A percentile compares a stretch with the other conserved stretches of the same genome.
These are phyloP conservation scores for Amphipyra tragopoginis DNA, from an alignment of 2,888 invertebrate species.

Conservation along the genomic window DNA sequence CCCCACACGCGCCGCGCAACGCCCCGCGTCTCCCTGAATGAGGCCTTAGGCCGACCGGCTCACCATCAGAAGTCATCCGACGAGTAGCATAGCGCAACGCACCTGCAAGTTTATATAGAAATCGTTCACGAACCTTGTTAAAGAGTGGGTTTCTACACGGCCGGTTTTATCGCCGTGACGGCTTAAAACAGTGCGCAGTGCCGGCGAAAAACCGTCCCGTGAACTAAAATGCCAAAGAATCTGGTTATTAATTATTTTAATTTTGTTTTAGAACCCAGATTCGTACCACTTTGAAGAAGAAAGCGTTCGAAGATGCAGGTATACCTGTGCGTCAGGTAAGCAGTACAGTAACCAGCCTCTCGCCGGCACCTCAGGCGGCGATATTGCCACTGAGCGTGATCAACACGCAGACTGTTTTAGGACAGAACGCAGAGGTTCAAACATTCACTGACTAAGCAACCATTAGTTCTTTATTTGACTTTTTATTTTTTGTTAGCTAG, in stretches of 20 bases:
- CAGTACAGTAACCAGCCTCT: constrained; percentile 83
- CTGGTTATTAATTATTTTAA: neutral
- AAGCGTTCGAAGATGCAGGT: constrained; percentile 96
- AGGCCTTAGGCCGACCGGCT: no score
- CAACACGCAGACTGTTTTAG: constrained; percentile 81
- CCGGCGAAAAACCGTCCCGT: no score
- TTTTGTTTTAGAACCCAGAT: constrained; percentile 94
- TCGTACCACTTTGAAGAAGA: constrained; percentile 95
- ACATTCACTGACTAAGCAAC: constrained; percentile 80
- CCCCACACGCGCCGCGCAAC: no score
- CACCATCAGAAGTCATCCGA: no score
- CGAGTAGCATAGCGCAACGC: no score
- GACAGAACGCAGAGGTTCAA: constrained; percentile 90
- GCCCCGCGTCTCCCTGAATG: no score
- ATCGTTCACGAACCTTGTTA: no score
- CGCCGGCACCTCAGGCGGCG: constrained; percentile 75
- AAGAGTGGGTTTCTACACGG: no score
- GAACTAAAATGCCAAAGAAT: neutral
- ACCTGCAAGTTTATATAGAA: no score
- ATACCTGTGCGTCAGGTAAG: constrained; percentile 92
- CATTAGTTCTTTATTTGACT: constrained; percentile 59
- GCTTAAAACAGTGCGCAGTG: no score
- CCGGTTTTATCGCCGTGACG: no score
- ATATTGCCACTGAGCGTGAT: constrained; percentile 75
- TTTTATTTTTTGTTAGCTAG: constrained; percentile 65